Conservation (phyloP, 2,888 invertebrate species). For the Nymphalis urticae region DNA sequence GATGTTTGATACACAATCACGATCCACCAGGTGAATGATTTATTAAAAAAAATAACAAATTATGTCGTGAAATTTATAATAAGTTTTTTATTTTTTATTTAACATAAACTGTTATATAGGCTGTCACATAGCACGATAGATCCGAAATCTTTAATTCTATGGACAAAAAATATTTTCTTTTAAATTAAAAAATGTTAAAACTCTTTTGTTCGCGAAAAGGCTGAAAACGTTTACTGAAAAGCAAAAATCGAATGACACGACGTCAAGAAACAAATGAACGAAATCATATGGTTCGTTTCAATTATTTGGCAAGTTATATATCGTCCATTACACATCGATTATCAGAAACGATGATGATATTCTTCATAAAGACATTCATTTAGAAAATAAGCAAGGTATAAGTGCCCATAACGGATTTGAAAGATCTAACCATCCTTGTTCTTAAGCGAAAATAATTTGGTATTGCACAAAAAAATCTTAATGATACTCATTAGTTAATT, state of each 20-base stretch:
- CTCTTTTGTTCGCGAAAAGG: slow-evolving; percentile 15
- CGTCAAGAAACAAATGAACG: slow-evolving; percentile 74
- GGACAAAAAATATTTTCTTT: neutral
- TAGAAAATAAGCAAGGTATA: slow-evolving; percentile 61
- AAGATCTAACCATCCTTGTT: slow-evolving; percentile 45
- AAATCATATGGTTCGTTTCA: slow-evolving; percentile 78
- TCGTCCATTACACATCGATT: slow-evolving; percentile 64
- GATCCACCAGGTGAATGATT: too few relatives aligned
- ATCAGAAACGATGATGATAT: slow-evolving; percentile 60
- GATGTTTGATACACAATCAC: too few relatives aligned
- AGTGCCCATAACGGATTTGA: slow-evolving; percentile 54
- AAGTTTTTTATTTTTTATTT: too few relatives aligned
- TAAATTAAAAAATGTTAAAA: neutral
- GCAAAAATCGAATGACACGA: slow-evolving; percentile 60
- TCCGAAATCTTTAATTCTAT: too few relatives aligned
- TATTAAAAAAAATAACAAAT: too few relatives aligned
- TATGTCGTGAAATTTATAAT: too few relatives aligned
- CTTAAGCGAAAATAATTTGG: slow-evolving; percentile 42
- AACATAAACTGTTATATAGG: too few relatives aligned
- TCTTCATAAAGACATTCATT: slow-evolving; percentile 56
- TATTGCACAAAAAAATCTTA: slow-evolving; percentile 50
- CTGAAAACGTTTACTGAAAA: slow-evolving; percentile 46
- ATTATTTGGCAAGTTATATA: slow-evolving; percentile 75
- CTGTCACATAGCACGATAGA: too few relatives aligned
- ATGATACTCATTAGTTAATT: slow-evolving; percentile 50